These are phyloP conservation scores for Proales similis DNA, from an alignment of 1,140 invertebrate genomes.

Conservation along the genomic window DNA sequence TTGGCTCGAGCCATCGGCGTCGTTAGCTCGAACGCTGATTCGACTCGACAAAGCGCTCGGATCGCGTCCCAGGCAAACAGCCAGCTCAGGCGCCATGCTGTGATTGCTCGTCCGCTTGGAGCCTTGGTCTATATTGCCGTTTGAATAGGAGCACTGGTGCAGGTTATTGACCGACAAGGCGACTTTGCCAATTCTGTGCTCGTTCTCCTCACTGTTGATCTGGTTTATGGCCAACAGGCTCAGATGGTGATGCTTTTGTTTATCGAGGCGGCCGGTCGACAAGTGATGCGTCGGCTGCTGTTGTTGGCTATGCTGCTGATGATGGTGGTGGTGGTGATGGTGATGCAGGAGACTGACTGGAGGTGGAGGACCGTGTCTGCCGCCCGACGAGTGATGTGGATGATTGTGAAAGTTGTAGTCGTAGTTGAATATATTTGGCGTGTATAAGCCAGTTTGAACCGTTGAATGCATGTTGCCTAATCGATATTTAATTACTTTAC, in stretches of 20 bases:
- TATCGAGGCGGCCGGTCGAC: too few species aligned
- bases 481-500: neutral
- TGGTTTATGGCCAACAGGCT: too few species aligned
- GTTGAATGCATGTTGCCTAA: conserved; percentile 20
- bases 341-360: neutral
- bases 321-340: conserved; percentile 8
- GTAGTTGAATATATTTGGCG: conserved; percentile 30
- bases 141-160: too few species aligned
- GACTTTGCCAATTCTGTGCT: too few species aligned
- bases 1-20: neutral
- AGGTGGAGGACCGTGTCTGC: neutral
- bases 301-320: conserved; percentile 20
- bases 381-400: neutral
- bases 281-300: too few species aligned
- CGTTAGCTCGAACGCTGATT: neutral
- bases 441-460: conserved; percentile 23
- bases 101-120: too few species aligned
- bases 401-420: conserved; percentile 25
- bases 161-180: too few species aligned
- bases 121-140: too few species aligned
- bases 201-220: too few species aligned
- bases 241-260: too few species aligned
- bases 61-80: too few species aligned
- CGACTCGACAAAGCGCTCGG: neutral
- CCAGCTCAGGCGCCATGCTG: too few species aligned